phyloP scores from a whole-genome alignment of 2,113 vertebrate genomes.

The Lipotes vexillifer region DNA sequence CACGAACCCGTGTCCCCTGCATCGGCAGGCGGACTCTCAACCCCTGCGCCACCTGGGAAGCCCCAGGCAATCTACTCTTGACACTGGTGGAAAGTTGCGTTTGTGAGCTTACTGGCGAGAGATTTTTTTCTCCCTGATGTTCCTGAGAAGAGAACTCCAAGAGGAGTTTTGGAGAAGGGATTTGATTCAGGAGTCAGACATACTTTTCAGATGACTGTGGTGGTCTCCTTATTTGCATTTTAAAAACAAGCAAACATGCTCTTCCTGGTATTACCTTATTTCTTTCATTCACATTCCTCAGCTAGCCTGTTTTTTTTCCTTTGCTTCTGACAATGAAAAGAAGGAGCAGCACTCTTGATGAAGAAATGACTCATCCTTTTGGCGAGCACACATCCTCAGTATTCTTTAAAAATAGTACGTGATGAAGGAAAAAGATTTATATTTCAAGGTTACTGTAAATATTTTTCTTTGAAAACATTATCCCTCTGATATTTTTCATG shows the following conservation, averaged over 20 bases:
- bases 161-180: not conserved
- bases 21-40: too few relatives aligned
- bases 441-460: not conserved
- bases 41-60: too few relatives aligned
- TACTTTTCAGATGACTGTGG: not conserved
- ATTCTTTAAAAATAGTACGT: not conserved
- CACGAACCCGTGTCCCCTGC: too few relatives aligned
- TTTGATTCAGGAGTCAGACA: not conserved
- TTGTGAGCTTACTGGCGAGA: not conserved
- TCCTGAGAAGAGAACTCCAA: not conserved
- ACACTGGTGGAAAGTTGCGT: not conserved
- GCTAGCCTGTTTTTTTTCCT: not conserved
- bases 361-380: not conserved
- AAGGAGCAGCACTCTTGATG: not conserved
- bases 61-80: not conserved
- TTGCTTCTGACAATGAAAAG: not conserved
- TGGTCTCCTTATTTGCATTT: not conserved
- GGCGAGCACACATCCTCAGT: not conserved
- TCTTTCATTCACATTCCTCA: not conserved
- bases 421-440: not conserved
- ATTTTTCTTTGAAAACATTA: not conserved
- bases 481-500: not conserved
- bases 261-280: not conserved
- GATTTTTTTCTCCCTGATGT: not conserved
- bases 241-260: not conserved